phyloP scores from a whole-genome alignment of 2,113 vertebrate species.

The Callipepla californica region DNA sequence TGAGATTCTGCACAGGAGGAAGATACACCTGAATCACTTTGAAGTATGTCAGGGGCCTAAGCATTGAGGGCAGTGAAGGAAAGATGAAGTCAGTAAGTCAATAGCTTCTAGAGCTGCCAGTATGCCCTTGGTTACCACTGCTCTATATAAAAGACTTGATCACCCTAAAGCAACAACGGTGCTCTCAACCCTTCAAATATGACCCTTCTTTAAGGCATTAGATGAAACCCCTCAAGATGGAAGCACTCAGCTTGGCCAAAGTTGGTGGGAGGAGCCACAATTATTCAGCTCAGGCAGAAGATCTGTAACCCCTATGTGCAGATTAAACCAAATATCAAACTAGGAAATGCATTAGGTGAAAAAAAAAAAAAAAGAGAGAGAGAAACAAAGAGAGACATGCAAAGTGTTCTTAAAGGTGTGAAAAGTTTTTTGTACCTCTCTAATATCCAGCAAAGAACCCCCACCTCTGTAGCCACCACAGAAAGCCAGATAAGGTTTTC shows the following conservation, averaged over 20 bases:
- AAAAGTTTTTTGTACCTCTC: not conserved
- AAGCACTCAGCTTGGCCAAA: not conserved
- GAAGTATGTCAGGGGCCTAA: not conserved
- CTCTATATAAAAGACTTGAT: not conserved
- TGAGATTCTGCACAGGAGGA: not conserved
- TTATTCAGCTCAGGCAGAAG: not conserved
- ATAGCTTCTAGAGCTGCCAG: not conserved
- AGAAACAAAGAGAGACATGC: fast-evolving
- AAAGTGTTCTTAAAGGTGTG: not conserved
- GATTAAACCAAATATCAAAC: not conserved
- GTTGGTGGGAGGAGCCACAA: not conserved
- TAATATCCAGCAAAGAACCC: not conserved
- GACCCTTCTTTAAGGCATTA: not conserved
- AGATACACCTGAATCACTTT: not conserved
- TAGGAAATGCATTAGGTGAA: not conserved
- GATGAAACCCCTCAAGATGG: not conserved
- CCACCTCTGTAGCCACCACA: fast-evolving
- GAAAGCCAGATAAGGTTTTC: not conserved
- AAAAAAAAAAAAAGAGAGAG: not conserved
- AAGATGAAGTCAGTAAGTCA: not conserved
- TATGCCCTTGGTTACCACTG: not conserved
- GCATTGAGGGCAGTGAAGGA: fast-evolving
- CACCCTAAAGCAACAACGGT: not conserved
- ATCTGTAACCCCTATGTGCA: not conserved
- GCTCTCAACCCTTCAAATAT: not conserved